Conservation (phyloP, 2,888 invertebrate species). For the Belgica antarctica region DNA sequence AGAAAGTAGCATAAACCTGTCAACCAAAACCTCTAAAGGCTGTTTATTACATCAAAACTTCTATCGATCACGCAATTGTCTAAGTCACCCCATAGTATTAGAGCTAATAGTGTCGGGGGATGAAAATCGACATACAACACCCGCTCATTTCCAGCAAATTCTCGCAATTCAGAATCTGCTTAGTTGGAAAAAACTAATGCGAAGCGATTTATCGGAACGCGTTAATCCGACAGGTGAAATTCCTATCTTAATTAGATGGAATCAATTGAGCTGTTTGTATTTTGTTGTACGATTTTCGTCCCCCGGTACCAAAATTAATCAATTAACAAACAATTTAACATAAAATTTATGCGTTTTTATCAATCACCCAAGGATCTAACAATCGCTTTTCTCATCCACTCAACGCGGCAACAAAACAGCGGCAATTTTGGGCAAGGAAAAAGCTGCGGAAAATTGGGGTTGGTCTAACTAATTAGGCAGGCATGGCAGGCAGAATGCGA, state of each 20-base stretch:
- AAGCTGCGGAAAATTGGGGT: neutral
- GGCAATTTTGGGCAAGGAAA: neutral
- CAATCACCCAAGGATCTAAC: constrained; percentile 31
- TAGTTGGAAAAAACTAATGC: neutral
- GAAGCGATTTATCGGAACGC: neutral
- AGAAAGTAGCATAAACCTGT: too few relatives aligned
- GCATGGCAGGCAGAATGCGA: neutral
- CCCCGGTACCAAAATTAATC: constrained; percentile 23
- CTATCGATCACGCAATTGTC: neutral
- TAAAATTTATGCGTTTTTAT: constrained; percentile 25
- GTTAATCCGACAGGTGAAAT: constrained; percentile 38
- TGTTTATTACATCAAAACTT: too few relatives aligned
- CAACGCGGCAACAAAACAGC: neutral
- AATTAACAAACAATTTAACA: constrained; percentile 38
- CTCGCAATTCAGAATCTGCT: constrained; percentile 4
- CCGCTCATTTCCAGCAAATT: too few relatives aligned
- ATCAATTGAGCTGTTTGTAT: constrained; percentile 36
- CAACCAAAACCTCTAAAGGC: too few relatives aligned
- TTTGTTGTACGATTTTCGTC: neutral
- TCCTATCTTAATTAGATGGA: constrained; percentile 26
- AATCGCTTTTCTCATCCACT: neutral
- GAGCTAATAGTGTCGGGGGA: too few relatives aligned
- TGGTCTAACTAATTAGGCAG: constrained; percentile 28
- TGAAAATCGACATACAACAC: neutral
- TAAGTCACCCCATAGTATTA: too few relatives aligned